Evolutionary conservation across 1,140 invertebrate species (phyloP), one percentile per base, ranked within the genome.

Genomic region (Anastatus disparis): DNA sequence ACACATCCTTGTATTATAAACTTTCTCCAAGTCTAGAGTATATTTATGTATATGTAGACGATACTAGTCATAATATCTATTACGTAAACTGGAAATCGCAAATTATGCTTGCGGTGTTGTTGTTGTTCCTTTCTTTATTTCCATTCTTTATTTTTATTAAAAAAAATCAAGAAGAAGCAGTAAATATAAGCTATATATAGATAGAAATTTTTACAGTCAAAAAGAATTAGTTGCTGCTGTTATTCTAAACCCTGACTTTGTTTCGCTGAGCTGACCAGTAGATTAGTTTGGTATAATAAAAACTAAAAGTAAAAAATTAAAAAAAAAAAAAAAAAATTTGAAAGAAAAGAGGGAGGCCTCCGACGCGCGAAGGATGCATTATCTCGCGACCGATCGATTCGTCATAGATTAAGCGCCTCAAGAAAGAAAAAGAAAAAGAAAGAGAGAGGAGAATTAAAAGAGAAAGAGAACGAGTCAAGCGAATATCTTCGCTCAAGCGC

Each of bases 381-480:
- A 71, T 71, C 55, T 65, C 62, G 69, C 24, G 52, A 71, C 61
- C 62, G 53, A 71, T 71, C 62, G 62, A 71, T 71, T 71, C 62
- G 69, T 65, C 35, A 71, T 65, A 59, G 62, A 71, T 59, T 71
- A 64, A 63, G 56, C 65, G 44, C n/a, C 29, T 17, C n/a, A n/a
- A n/a, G n/a, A n/a, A n/a, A n/a, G n/a, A n/a, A n/a, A n/a, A n/a
- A n/a, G n/a, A n/a, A n/a, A n/a, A n/a, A n/a, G n/a, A n/a, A n/a
- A n/a, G n/a, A n/a, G n/a, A n/a, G n/a, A n/a, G n/a, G n/a, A n/a
- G n/a, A n/a, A n/a, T n/a, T n/a, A n/a, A n/a, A n/a, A 38, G 64
- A 53, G 24, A 42, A 22, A 42, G 35, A 12, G 48, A 53, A 22
- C 48, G 22, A n/a, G 48, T 2, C n/a, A 24, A 6, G 15, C 27